Conservation (phyloP, 2,888 invertebrate genomes). For the Carabus problematicus region DNA sequence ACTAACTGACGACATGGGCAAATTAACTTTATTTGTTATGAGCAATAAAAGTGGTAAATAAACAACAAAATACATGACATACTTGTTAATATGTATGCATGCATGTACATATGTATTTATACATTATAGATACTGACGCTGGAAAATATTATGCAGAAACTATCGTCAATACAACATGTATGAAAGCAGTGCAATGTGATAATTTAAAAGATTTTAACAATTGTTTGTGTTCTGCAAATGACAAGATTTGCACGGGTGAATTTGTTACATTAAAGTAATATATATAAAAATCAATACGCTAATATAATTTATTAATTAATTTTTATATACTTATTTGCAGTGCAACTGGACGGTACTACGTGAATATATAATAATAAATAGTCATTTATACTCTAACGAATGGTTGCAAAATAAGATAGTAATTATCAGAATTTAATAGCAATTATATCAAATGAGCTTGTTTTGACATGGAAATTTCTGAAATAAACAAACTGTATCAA, state of each 20-base stretch:
- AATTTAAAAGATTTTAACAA: neutral
- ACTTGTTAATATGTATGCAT: neutral
- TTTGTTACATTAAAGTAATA: conserved; percentile 7
- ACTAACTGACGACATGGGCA: conserved; percentile 7
- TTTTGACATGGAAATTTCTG: no score
- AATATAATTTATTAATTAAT: neutral
- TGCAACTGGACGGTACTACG: neutral
- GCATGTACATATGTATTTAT: neutral
- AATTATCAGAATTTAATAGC: no score
- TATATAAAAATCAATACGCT: neutral
- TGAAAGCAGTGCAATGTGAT: conserved; percentile 13
- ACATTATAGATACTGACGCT: conserved; percentile 7
- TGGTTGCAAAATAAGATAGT: no score
- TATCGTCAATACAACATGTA: conserved; percentile 3
- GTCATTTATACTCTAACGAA: neutral
- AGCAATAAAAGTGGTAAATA: conserved; percentile 12
- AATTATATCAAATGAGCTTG: no score
- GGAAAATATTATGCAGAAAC: conserved; percentile 17
- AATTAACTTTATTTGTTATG: conserved; percentile 8
- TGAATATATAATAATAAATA: neutral
- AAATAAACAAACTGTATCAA: no score
- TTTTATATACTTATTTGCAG: neutral
- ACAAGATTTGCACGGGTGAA: neutral
- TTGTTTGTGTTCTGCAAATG: neutral
- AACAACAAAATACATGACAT: neutral